phyloP scores from a whole-genome alignment of 2,113 vertebrate species.

The Camelus dromedarius region DNA sequence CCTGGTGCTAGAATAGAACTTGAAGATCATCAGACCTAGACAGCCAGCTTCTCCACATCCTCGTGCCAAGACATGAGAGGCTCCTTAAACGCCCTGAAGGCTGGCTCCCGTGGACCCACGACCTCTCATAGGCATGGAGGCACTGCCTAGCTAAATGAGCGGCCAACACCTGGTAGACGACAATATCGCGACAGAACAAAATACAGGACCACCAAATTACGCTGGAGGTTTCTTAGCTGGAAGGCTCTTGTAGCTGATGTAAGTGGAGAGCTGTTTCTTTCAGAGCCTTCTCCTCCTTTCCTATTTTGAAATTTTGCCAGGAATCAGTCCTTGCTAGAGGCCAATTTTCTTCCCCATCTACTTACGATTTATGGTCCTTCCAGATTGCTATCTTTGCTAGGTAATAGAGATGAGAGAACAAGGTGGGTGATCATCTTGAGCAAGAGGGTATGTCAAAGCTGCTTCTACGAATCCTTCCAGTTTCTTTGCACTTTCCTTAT shows the following conservation, averaged over 20 bases:
- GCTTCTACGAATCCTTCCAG: accelerated
- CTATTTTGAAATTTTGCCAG: slow-evolving; percentile 20
- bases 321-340: background rate
- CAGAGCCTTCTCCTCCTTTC: background rate
- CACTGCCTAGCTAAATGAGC: background rate
- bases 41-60: background rate
- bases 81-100: background rate
- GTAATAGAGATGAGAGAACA: background rate
- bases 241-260: background rate
- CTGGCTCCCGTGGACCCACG: background rate
- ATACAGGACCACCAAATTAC: accelerated
- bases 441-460: background rate
- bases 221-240: background rate
- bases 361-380: background rate
- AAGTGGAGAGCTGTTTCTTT: background rate
- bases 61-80: background rate
- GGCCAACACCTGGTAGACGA: background rate
- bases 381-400: background rate
- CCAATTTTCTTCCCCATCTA: slow-evolving; percentile 9
- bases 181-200: background rate
- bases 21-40: background rate
- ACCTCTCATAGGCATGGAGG: background rate
- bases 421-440: background rate
- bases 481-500: background rate
- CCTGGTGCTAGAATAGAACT: background rate